Percentiles rank a stretch among this genome's conserved stretches.
phyloP scores from a whole-genome alignment of 2,888 invertebrate genomes.

The Ornithoptera priamus region DNA sequence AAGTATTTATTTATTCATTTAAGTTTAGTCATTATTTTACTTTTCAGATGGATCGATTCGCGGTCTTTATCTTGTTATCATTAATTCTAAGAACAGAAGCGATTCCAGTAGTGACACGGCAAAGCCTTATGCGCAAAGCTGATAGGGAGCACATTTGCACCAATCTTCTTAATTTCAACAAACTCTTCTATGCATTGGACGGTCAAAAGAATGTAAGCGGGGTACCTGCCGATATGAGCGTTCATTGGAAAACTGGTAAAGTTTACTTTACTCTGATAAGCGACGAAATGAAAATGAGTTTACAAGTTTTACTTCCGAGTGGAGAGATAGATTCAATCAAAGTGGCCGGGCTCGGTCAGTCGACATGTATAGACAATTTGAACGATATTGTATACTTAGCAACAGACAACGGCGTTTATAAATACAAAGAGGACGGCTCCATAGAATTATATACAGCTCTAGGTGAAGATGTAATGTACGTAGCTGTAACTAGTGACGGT shows the following conservation, averaged over 20 bases:
- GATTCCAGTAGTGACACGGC: constrained; percentile 55
- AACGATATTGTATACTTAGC: constrained; percentile 71
- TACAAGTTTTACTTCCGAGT: constrained; percentile 56
- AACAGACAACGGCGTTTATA: constrained; percentile 73
- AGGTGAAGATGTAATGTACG: constrained; percentile 72
- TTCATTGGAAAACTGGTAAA: constrained; percentile 68
- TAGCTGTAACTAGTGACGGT: constrained; percentile 61
- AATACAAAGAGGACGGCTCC: constrained; percentile 62
- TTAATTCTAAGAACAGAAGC: constrained; percentile 39
- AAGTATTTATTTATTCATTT: not conserved
- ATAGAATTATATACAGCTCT: constrained; percentile 59
- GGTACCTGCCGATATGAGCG: constrained; percentile 67
- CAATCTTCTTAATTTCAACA: constrained; percentile 55
- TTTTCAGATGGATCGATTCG: constrained; percentile 57
- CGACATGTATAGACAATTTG: constrained; percentile 69
- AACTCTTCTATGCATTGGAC: constrained; percentile 55
- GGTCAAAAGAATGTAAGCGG: constrained; percentile 54
- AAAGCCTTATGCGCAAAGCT: constrained; percentile 45
- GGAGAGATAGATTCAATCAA: constrained; percentile 60
- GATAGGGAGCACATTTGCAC: constrained; percentile 48
- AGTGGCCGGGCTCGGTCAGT: constrained; percentile 67
- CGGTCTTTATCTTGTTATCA: constrained; percentile 41
- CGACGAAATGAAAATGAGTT: constrained; percentile 67
- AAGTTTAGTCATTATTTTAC: not conserved
- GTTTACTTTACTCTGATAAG: constrained; percentile 66